Base-by-base conservation (phyloP, 2,888 invertebrate genomes). In the Leptinotarsa rubiginosa region DNA sequence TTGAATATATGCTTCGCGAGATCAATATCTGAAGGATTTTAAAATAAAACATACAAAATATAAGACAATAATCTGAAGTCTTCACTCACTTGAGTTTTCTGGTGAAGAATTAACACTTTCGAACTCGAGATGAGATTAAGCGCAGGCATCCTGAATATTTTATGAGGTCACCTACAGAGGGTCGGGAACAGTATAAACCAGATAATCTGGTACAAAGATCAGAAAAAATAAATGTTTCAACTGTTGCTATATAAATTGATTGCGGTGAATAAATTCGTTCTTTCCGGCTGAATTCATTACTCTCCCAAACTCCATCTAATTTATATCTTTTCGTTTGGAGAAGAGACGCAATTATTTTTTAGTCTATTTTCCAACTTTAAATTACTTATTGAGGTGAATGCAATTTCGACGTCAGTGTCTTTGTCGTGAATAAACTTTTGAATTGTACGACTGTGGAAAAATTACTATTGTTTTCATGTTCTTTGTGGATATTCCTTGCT, bases 261-360 rank as follows among this genome's bases (percentile, higher is more conserved):
- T 56, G 56, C 56, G 56, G 56, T 56, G 56, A 56, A 56, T 56
- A 56, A 56, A 56, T 56, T 56, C 56, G 22, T 56, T 56, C 15
- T 22, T 20, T 25, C 56, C 20, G 56, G 22, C 56, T 56, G 56
- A 56, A 56, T 56, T 56, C 56, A 56, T 56, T 56, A 20, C 20
- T 22, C 22, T 13, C 22, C 22, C 22, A 20, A 56, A 56, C 56
- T 56, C 56, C 22, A 56, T 56, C 56, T 56, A 56, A 56, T 56
- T 56, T 56, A 56, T 56, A 56, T 56, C 56, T 56, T 56, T 56
- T 22, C 22, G 22, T 20, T 56, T 22, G 22, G 56, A 22, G 15
- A 20, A 22, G 20, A 22, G 56, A 25, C 56, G 22, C 56, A 56
- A 25, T 56, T 13, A 4, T 56, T 50, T 50, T 56, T 13, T 15